Conservation (phyloP, 2,113 vertebrate species). For the Spea bombifrons region DNA sequence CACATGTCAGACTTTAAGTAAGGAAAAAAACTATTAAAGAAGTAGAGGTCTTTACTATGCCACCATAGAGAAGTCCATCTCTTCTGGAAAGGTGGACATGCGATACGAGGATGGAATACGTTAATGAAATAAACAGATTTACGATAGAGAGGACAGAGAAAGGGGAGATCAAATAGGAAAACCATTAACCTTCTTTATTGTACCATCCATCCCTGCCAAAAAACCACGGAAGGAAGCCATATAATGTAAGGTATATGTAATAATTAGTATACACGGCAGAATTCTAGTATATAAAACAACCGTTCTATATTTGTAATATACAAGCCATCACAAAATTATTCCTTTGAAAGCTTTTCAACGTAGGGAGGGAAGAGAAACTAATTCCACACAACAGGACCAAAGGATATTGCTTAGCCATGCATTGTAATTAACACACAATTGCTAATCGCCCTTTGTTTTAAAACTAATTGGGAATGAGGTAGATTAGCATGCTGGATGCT, state of each 20-base stretch:
- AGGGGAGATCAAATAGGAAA: no score
- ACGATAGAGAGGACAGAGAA: no score
- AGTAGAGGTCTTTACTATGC: no score
- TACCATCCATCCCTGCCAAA: no score
- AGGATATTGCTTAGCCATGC: constrained; percentile 24
- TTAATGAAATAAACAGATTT: no score
- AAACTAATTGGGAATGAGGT: constrained; percentile 19
- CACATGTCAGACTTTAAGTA: no score
- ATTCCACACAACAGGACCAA: constrained; percentile 3
- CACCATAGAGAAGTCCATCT: no score
- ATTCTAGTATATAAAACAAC: neutral
- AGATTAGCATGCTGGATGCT: constrained; percentile 18
- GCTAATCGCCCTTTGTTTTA: constrained; percentile 19
- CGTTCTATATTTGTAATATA: neutral
- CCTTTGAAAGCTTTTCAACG: neutral
- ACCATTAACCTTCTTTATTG: no score
- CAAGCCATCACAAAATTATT: neutral
- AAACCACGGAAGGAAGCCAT: no score
- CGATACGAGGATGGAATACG: no score
- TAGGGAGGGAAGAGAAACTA: neutral
- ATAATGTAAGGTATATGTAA: neutral
- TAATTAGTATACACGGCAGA: neutral
- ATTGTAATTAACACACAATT: constrained; percentile 28
- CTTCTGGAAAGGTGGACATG: no score
- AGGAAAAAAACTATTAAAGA: no score